Percentiles rank a stretch among this genome's conserved stretches.
Conservation (phyloP, 2,888 invertebrate genomes). For the Elmis aenea region DNA sequence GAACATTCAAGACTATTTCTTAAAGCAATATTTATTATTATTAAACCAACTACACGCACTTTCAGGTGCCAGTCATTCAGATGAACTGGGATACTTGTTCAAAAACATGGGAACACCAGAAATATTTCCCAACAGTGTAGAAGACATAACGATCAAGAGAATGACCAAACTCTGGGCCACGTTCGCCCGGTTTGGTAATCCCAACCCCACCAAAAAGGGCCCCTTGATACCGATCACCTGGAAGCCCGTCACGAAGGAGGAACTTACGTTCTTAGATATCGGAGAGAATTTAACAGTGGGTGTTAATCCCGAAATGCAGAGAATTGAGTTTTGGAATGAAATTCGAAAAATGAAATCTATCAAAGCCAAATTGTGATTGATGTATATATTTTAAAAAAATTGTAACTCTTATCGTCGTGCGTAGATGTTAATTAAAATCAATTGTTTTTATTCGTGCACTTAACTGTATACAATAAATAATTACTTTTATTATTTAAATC, state of each 20-base stretch:
- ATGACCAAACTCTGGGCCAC: conserved; percentile 33
- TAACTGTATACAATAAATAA: no score
- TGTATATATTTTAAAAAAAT: no score
- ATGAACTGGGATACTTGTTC: conserved; percentile 34
- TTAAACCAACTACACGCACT: no score
- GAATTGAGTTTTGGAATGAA: conserved; percentile 30
- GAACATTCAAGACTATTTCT: no score
- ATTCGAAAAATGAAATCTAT: no score
- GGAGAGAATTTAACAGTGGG: conserved; percentile 23
- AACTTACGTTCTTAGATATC: conserved; percentile 25
- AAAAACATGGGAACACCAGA: conserved; percentile 20
- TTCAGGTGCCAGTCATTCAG: conserved; percentile 31
- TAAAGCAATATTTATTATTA: no score
- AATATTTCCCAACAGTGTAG: conserved; percentile 20
- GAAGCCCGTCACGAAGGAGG: conserved; percentile 17
- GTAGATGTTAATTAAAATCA: no score
- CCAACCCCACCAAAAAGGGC: conserved; percentile 14
- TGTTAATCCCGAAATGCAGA: conserved; percentile 23
- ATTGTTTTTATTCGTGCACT: no score
- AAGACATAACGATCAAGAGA: conserved; percentile 24
- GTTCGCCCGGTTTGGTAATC: conserved; percentile 29
- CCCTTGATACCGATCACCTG: conserved; percentile 19
- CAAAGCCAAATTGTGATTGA: no score
- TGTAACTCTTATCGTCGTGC: no score
- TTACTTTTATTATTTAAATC: no score